Percentiles rank a stretch among this genome's conserved stretches.
Evolutionary conservation across 2,113 vertebrate species (phyloP).

Genomic region (Bujurquina vittata): DNA sequence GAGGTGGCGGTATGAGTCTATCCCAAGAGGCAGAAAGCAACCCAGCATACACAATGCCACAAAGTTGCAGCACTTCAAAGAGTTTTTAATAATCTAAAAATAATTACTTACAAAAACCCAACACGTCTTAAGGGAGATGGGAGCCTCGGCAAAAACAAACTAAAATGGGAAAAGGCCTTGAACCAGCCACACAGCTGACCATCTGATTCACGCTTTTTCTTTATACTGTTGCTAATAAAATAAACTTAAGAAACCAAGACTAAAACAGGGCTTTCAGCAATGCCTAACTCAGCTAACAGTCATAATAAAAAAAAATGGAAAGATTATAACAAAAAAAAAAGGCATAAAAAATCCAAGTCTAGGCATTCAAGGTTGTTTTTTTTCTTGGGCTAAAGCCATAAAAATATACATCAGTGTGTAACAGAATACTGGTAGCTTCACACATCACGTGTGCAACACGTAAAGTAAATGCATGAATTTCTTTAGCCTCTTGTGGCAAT

Average conservation of each 20-base stretch:
- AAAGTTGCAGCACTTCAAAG: neutral
- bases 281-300: neutral
- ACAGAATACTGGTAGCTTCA: neutral
- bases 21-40: constrained; percentile 1
- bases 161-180: neutral
- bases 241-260: neutral
- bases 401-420: neutral
- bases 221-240: neutral
- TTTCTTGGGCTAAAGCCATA: neutral
- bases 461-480: no score
- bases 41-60: neutral
- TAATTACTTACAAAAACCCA: neutral
- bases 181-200: neutral
- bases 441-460: neutral
- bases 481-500: no score
- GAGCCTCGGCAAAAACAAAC: neutral
- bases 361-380: neutral
- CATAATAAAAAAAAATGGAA: neutral
- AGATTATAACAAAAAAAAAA: neutral
- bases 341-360: neutral
- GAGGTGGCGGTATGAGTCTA: neutral
- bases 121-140: neutral
- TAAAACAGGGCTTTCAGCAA: neutral
- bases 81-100: neutral
- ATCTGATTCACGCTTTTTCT: neutral